Conservation (phyloP, 2,888 invertebrate genomes). For the Andricus curvator region DNA sequence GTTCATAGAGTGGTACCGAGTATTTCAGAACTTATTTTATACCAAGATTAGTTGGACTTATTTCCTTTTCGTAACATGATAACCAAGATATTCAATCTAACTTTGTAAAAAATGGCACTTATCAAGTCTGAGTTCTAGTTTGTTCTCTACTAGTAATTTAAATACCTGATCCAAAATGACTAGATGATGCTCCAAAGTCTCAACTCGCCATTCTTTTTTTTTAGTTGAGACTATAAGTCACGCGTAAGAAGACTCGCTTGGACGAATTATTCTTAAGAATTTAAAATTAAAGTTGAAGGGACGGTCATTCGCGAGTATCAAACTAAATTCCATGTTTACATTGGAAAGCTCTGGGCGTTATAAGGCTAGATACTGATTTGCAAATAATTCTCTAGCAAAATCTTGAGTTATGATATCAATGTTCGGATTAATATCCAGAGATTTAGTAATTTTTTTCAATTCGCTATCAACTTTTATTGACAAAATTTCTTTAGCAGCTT, state of each 20-base stretch:
- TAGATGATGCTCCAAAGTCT: too few species aligned
- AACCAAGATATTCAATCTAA: neutral
- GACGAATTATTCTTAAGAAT: too few species aligned
- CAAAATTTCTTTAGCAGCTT: too few species aligned
- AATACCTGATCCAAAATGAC: too few species aligned
- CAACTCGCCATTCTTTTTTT: neutral
- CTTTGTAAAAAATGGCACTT: neutral
- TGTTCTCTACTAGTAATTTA: too few species aligned
- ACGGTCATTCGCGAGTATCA: neutral
- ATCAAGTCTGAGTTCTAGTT: neutral
- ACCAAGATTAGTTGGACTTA: neutral
- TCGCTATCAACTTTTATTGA: too few species aligned
- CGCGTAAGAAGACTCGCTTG: neutral
- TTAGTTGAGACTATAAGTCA: neutral
- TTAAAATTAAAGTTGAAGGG: too few species aligned
- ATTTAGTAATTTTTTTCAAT: too few species aligned
- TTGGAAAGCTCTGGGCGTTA: neutral
- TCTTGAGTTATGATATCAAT: too few species aligned
- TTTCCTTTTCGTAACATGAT: neutral
- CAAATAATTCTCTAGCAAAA: too few species aligned
- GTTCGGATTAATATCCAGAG: too few species aligned
- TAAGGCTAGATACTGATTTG: too few species aligned
- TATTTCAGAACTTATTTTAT: neutral
- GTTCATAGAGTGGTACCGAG: slow-evolving; percentile 45
- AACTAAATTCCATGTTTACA: neutral